phyloP scores from a whole-genome alignment of 2,113 vertebrate genomes.

The Egretta garzetta region DNA sequence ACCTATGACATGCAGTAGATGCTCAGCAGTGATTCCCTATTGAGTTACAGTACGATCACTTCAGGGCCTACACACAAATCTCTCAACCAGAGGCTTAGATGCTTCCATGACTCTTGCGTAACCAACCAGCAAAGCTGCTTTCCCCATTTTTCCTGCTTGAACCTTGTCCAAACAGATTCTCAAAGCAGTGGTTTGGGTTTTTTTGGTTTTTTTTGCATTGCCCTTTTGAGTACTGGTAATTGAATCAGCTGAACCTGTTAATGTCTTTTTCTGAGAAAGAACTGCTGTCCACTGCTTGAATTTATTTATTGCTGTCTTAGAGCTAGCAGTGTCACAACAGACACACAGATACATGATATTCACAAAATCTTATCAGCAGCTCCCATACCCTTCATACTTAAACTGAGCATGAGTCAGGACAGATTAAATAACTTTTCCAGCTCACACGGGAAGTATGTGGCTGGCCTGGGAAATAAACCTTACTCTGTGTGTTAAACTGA shows the following conservation, averaged over 20 bases:
- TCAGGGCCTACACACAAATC: neutral
- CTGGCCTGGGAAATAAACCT: neutral
- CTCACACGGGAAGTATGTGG: neutral
- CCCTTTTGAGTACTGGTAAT: neutral
- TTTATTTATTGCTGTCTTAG: neutral
- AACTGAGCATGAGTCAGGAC: neutral
- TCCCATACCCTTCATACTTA: neutral
- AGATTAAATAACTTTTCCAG: neutral
- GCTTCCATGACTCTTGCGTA: neutral
- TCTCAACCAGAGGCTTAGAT: neutral
- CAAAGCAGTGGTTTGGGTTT: neutral
- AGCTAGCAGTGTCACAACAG: neutral
- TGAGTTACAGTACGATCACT: neutral
- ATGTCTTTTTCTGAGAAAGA: neutral
- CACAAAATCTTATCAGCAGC: neutral
- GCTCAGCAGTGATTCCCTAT: neutral
- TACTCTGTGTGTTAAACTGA: neutral
- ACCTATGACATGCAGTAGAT: rapidly evolving
- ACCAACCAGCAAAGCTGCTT: neutral
- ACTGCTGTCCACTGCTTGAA: neutral
- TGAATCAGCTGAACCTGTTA: neutral
- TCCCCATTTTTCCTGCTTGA: neutral
- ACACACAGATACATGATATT: neutral
- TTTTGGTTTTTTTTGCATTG: neutral
- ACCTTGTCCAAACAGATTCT: neutral